Percentiles rank a stretch among this genome's conserved stretches.
These are phyloP conservation scores for Euphydryas editha DNA, from an alignment of 2,888 invertebrate species.

Conservation along the genomic window DNA sequence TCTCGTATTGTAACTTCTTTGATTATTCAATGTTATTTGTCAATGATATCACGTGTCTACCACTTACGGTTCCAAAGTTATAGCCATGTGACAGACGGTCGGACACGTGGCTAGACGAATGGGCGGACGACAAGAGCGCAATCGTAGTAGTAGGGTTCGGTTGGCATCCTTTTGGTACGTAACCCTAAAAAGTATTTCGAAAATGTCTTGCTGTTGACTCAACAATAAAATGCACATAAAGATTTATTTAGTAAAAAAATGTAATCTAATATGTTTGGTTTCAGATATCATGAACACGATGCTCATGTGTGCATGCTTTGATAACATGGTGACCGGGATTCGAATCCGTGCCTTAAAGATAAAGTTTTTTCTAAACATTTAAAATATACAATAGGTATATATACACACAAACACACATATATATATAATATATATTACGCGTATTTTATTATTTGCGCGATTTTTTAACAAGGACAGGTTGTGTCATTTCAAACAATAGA, in stretches of 20 bases:
- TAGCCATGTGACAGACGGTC: too few species aligned
- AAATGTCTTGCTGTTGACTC: background rate
- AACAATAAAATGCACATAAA: conserved; percentile 9
- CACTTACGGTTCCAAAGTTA: too few species aligned
- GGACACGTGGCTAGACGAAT: too few species aligned
- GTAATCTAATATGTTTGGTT: conserved; percentile 21
- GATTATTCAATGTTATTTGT: too few species aligned
- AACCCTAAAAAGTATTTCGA: background rate
- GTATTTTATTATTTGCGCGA: too few species aligned
- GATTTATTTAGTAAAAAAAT: conserved; percentile 10
- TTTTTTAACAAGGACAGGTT: too few species aligned
- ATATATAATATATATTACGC: background rate
- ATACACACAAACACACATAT: background rate
- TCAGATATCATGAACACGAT: conserved; percentile 15
- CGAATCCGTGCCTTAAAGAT: conserved; percentile 32
- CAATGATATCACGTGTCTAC: too few species aligned
- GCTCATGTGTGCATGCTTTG: conserved; percentile 23
- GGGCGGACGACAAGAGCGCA: too few species aligned
- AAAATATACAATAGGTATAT: conserved; percentile 7
- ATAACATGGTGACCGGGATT: conserved; percentile 38
- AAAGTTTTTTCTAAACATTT: conserved; percentile 28
- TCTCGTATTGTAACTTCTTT: too few species aligned
- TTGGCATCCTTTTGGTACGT: background rate
- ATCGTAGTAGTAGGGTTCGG: too few species aligned
- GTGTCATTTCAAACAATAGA: too few species aligned